A percentile compares a stretch with the other conserved stretches of the same genome.
Evolutionary conservation across 2,888 invertebrate genomes (phyloP).

Genomic region (Tillus elongatus): DNA sequence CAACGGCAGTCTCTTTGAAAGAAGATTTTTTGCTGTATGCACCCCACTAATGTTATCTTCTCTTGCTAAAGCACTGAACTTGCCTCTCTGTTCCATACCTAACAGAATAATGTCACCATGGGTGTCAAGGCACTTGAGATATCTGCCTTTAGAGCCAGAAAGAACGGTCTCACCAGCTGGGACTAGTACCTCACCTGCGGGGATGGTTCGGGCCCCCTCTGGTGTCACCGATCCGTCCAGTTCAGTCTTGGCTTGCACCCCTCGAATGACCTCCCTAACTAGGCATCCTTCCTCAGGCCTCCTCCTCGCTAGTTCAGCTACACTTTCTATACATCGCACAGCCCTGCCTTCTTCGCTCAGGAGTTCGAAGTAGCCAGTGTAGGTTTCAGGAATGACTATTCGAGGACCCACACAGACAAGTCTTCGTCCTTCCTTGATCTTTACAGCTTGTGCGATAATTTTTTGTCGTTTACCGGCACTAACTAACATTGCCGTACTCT

Average conservation of each 20-base stretch:
- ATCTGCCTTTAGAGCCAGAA: conserved; percentile 52
- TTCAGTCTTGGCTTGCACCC: conserved; percentile 54
- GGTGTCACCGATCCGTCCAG: conserved; percentile 54
- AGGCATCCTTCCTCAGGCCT: conserved; percentile 67
- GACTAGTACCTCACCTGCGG: conserved; percentile 76
- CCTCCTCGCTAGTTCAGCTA: conserved; percentile 70
- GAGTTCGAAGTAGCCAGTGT: conserved; percentile 87
- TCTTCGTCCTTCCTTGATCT: conserved; percentile 79
- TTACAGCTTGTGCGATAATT: conserved; percentile 80
- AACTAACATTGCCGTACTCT: conserved; percentile 77
- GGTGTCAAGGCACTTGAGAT: conserved; percentile 77
- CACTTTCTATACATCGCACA: conserved; percentile 81
- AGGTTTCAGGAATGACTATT: conserved; percentile 82
- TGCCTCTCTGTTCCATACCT: conserved; percentile 70
- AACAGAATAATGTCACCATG: conserved; percentile 76
- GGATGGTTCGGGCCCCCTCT: conserved; percentile 63
- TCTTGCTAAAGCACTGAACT: conserved; percentile 85
- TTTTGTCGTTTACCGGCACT: conserved; percentile 79
- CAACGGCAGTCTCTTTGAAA: conserved; percentile 83
- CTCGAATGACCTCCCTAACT: conserved; percentile 69
- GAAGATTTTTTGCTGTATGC: conserved; percentile 79
- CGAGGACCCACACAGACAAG: conserved; percentile 73
- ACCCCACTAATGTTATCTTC: conserved; percentile 93
- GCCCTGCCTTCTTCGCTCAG: conserved; percentile 89
- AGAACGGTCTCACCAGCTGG: conserved; percentile 63